These are phyloP conservation scores for Barypeithes pellucidus DNA, from an alignment of 2,888 invertebrate species.

Conservation along the genomic window DNA sequence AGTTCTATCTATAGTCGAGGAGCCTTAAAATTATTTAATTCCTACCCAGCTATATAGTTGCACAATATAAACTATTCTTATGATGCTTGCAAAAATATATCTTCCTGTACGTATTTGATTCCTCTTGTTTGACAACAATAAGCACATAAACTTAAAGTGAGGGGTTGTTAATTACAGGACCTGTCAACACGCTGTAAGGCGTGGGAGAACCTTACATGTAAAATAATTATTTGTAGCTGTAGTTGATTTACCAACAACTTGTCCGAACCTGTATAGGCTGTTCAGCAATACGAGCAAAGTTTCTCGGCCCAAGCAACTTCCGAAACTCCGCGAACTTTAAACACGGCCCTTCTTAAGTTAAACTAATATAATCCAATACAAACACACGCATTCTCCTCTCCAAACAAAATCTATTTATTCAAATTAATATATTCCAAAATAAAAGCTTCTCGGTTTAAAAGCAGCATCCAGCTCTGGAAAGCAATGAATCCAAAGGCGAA, in stretches of 20 bases:
- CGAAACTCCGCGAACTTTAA: background rate
- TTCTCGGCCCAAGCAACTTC: background rate
- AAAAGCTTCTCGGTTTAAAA: slow-evolving; percentile 32
- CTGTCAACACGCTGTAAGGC: too few species aligned
- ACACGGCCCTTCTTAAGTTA: background rate
- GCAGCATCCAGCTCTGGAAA: slow-evolving; percentile 26
- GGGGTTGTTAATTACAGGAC: too few species aligned
- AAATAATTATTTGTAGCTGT: too few species aligned
- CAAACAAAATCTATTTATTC: slow-evolving; percentile 11
- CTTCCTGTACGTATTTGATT: too few species aligned
- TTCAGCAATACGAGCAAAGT: background rate
- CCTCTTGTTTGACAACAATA: too few species aligned
- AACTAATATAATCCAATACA: background rate
- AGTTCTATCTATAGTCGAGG: background rate
- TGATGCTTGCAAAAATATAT: too few species aligned
- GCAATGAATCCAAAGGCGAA: slow-evolving; percentile 36
- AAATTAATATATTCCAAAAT: slow-evolving; percentile 22
- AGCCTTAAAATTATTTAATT: background rate
- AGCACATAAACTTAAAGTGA: too few species aligned
- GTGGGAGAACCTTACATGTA: too few species aligned
- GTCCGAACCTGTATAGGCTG: too few species aligned
- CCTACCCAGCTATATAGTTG: background rate
- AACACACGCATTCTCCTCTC: background rate
- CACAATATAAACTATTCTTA: too few species aligned
- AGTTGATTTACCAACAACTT: too few species aligned